Evolutionary conservation across 2,888 invertebrate species (phyloP).

Genomic region (Pandemis corylana): DNA sequence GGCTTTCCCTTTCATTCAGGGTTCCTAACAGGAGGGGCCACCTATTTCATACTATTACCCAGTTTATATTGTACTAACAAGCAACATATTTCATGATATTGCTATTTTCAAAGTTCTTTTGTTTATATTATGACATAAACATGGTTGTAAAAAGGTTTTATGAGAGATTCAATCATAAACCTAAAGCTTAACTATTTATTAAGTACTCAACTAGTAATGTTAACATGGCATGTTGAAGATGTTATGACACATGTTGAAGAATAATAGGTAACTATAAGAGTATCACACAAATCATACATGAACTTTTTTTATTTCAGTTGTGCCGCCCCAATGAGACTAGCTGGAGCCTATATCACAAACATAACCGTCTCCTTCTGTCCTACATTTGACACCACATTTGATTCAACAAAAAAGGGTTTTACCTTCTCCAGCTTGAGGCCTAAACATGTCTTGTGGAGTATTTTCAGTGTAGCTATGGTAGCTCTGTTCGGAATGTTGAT

Average conservation of each 20-base stretch:
- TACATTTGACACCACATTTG: constrained; percentile 68
- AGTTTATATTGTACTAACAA: neutral
- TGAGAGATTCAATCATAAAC: constrained; percentile 24
- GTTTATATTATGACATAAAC: constrained; percentile 18
- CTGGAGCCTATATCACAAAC: constrained; percentile 73
- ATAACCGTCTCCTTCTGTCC: constrained; percentile 73
- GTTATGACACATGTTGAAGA: constrained; percentile 23
- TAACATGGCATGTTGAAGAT: no score
- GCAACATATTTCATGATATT: neutral
- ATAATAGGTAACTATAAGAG: neutral
- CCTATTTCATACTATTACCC: neutral
- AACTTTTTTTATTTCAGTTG: constrained; percentile 66
- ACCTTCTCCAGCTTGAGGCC: constrained; percentile 67
- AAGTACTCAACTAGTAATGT: constrained; percentile 13
- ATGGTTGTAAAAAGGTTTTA: constrained; percentile 23
- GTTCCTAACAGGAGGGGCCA: neutral
- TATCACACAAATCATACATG: constrained; percentile 21
- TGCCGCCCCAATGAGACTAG: constrained; percentile 75
- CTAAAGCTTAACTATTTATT: constrained; percentile 10
- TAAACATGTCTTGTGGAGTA: constrained; percentile 77
- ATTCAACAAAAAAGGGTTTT: constrained; percentile 56
- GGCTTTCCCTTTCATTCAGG: no score
- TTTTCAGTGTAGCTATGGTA: constrained; percentile 72
- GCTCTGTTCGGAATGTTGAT: constrained; percentile 71
- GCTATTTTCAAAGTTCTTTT: constrained; percentile 9